Evolutionary conservation across 1,140 invertebrate genomes (phyloP).

Genomic region (Drosophila kohkoa): DNA sequence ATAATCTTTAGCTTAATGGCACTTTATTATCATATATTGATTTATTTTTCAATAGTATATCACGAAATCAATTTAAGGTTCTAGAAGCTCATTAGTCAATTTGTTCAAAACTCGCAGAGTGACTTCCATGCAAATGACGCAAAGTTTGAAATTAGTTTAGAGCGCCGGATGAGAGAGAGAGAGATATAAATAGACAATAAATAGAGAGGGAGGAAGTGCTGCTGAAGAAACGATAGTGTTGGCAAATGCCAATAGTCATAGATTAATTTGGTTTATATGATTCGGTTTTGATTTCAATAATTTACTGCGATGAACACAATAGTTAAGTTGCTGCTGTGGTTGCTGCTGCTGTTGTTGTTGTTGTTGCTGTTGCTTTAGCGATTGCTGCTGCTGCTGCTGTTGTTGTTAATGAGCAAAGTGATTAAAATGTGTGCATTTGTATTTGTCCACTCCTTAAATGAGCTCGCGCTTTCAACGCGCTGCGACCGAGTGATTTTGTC

Average conservation of each 20-base stretch:
- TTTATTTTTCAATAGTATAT: neutral
- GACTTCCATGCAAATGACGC: conserved; percentile 12
- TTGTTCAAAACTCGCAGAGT: conserved; percentile 15
- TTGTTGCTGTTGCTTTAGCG: neutral
- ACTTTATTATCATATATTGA: conserved; percentile 1
- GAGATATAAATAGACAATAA: neutral
- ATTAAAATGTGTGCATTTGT: conserved; percentile 84
- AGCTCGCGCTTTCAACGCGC: conserved; percentile 78
- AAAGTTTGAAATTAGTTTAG: neutral
- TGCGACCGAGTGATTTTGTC: conserved; percentile 73
- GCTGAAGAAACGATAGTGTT: neutral
- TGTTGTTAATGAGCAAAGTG: conserved; percentile 79
- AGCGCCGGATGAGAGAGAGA: conserved; percentile 1
- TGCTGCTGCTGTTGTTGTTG: neutral
- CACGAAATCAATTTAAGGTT: conserved; percentile 3
- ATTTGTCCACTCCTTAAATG: conserved; percentile 83
- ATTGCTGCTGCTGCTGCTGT: neutral
- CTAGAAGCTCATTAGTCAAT: conserved; percentile 4
- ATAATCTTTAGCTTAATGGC: neutral
- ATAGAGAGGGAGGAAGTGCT: neutral
- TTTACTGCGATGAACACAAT: conserved; percentile 20
- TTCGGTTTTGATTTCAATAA: conserved; percentile 25
- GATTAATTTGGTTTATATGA: conserved; percentile 1
- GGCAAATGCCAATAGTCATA: conserved; percentile 8
- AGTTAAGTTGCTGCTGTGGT: conserved; percentile 13